These are phyloP conservation scores for Schizaphis graminum DNA, from an alignment of 2,888 invertebrate species.

Conservation along the genomic window DNA sequence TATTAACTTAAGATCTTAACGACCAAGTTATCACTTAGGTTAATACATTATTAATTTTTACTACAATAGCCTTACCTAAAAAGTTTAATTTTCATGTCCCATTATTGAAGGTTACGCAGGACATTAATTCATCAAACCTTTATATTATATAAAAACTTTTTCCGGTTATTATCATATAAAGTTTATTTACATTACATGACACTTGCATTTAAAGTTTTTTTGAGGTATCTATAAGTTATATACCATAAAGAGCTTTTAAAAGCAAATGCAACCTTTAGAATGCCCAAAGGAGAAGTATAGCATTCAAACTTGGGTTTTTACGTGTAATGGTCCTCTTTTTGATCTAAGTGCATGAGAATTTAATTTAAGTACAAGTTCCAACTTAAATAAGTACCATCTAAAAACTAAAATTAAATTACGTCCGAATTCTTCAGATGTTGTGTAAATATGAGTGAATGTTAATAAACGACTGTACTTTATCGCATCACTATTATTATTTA, in stretches of 20 bases:
- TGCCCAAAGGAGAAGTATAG: background rate
- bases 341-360: background rate
- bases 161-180: background rate
- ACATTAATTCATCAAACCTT: background rate
- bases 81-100: background rate
- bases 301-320: background rate
- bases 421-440: background rate
- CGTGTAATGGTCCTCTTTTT: background rate
- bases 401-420: background rate
- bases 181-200: slow-evolving; percentile 11
- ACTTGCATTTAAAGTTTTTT: slow-evolving; percentile 25
- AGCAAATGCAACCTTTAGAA: slow-evolving; percentile 25
- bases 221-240: background rate
- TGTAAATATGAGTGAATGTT: background rate
- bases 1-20: background rate
- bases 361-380: background rate
- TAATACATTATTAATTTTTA: background rate
- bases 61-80: background rate
- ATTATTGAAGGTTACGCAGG: background rate
- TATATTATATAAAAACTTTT: background rate
- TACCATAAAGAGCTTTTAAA: slow-evolving; percentile 10
- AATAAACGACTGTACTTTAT: background rate
- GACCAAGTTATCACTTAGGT: background rate
- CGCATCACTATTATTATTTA: background rate
- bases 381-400: background rate